Base-by-base conservation (phyloP, 2,113 vertebrate genomes). In the Microcebus lehilahytsara region DNA sequence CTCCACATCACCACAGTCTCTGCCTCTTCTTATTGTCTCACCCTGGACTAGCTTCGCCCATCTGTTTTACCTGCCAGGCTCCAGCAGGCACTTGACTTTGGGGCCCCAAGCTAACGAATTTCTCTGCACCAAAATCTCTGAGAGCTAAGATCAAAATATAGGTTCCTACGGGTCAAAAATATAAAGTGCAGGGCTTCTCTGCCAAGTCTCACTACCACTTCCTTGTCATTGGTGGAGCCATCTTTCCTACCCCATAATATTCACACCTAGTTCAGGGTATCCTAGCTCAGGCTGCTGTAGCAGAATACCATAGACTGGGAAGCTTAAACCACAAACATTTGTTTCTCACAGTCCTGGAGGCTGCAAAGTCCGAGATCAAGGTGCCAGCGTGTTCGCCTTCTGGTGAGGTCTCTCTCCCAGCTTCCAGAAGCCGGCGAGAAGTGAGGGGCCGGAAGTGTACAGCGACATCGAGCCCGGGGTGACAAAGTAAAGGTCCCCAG, bases 391-490 rank as follows among this genome's bases (percentile, higher is more conserved):
- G 46, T 27, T 20, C 20, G 12, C 46, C 27, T 42, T 56, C 37
- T 42, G 25, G 11, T 17, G 46, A 51, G 23, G 34, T 32, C 42
- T 14, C 9, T 34, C 30, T 27, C 46, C 66, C 64, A 46, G 37
- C 51, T 71, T 60, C 19, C 53, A 83, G 53, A 20, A 56, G 93
- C 66, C 96, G 96, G 34, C 97, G 97, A 98, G 98, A 98, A 98
- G 98, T 98, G 98, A 98, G 98, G 93, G 92, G 37, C 97, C 98
- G 37, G 95, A 95, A 96, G 96, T 97, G 96, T 98, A 98, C 96
- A 96, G 98, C 60, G 97, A 97, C 90, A 97, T 91, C 89, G 89
- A 66, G 89, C 92, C 97, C 95, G 56, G 66, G 30, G 49, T 14
- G 30, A 14, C 80, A 30, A 11, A 23, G 96, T 95, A 78, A 77